A percentile compares a stretch with the other conserved stretches of the same genome.
Conservation (phyloP, 1,140 invertebrate genomes). For the Drusus annulatus region DNA sequence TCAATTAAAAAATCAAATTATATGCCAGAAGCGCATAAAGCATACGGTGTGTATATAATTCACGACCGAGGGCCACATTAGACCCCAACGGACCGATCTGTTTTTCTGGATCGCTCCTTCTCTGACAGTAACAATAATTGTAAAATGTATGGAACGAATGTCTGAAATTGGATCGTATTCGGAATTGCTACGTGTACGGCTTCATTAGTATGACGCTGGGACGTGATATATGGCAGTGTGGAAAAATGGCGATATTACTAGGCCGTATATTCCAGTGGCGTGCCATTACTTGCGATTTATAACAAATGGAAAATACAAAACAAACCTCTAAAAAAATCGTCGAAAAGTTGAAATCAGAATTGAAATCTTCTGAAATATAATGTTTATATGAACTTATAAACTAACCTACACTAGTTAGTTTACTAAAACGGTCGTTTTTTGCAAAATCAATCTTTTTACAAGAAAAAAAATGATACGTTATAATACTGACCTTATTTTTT, state of each 20-base stretch:
- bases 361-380: no score
- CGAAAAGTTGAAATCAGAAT: no score
- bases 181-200: background rate
- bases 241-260: constrained; percentile 17
- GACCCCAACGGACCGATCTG: constrained; percentile 19
- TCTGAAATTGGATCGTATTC: constrained; percentile 16
- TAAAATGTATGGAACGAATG: constrained; percentile 27
- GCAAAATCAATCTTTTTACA: no score
- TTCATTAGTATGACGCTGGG: constrained; percentile 22
- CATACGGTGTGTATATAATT: background rate
- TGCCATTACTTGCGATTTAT: no score
- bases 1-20: background rate
- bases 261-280: background rate
- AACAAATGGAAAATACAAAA: no score
- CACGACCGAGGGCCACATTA: background rate
- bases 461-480: no score
- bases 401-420: no score
- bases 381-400: no score
- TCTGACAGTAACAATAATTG: constrained; percentile 28
- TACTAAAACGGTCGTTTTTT: no score
- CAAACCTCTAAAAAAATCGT: no score
- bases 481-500: no score
- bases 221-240: constrained; percentile 11
- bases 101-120: constrained; percentile 13
- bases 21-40: constrained; percentile 9